Base-by-base conservation (phyloP, 1,140 invertebrate species). In the Argopecten irradians region DNA sequence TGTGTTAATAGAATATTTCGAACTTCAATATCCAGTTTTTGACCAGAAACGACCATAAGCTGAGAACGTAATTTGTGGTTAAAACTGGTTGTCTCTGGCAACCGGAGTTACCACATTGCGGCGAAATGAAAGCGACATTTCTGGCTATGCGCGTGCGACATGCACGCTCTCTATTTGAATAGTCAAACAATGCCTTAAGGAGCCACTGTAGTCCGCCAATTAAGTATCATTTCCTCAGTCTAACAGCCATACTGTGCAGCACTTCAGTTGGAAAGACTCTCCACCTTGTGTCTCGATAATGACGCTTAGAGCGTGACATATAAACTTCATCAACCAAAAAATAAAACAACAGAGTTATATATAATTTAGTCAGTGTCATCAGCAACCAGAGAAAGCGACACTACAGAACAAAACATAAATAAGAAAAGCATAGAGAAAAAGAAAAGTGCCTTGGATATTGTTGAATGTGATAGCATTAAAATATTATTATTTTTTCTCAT, bases 161-260 rank as follows among this genome's bases (percentile, higher is more conserved):
- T 71, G 55, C 55, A 71, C 55, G 55, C 55, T 28, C n/a, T 71
- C 55, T 71, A n/a, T 71, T 71, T 71, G 55, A 71, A 71, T 71
- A 71, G 55, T 22, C 55, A 71, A 71, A 71, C 55, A 71, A 71
- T 71, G 55, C 55, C 55, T 71, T 16, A 71, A 71, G 55, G 55
- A 71, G 5, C 55, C 55, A 71, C 55, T 71, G n/a, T 71, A 22
- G 1, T 71, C 55, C 55, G 22, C 55, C 55, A 28, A 71, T 71
- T 71, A 71, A n/a, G 55, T 71, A 28, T 71, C 55, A 71, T 71
- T 71, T 71, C 55, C 55, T 71, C n/a, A 71, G 55, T 71, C 55
- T 71, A 28, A 71, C 55, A n/a, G 55, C 55, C n/a, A 71, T 28
- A 71, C 55, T 71, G 55, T 8, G 11, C n/a, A 28, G 55, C 55